Percentiles rank a stretch among this genome's conserved stretches.
phyloP scores from a whole-genome alignment of 2,113 vertebrate species.

The Peromyscus polionotus region DNA sequence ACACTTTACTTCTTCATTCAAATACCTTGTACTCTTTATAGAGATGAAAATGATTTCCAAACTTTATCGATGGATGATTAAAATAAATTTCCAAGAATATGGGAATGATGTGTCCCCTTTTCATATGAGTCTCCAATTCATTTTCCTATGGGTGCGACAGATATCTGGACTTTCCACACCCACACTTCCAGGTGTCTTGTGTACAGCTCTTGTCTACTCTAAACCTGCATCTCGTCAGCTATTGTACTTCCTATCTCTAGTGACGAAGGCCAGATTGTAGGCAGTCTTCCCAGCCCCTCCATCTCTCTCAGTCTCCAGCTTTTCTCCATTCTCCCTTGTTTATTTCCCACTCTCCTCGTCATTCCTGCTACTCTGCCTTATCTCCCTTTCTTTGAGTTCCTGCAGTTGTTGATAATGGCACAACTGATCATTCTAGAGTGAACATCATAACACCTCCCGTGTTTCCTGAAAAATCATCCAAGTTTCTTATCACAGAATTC shows the following conservation, averaged over 20 bases:
- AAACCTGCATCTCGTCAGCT: background rate
- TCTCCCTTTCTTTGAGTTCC: background rate
- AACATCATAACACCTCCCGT: background rate
- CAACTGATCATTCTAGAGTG: background rate
- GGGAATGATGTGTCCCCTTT: background rate
- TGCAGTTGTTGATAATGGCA: background rate
- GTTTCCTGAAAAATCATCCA: conserved; percentile 17
- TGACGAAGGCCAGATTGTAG: background rate
- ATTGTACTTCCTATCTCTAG: background rate
- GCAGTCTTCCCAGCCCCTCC: background rate
- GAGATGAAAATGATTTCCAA: background rate
- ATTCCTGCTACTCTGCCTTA: background rate
- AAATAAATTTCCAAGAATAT: background rate
- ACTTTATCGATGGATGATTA: background rate
- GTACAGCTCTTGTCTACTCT: background rate
- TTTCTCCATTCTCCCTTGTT: background rate
- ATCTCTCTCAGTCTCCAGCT: background rate
- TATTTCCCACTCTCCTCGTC: background rate
- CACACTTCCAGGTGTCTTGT: background rate
- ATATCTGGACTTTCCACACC: background rate
- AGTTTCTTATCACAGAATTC: background rate
- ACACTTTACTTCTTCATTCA: background rate
- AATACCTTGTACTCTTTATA: background rate
- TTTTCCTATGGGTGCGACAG: background rate
- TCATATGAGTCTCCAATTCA: background rate